A percentile compares a stretch with the other conserved stretches of the same genome.
Conservation (phyloP, 2,888 invertebrate genomes). For the Drosophila longiperda region DNA sequence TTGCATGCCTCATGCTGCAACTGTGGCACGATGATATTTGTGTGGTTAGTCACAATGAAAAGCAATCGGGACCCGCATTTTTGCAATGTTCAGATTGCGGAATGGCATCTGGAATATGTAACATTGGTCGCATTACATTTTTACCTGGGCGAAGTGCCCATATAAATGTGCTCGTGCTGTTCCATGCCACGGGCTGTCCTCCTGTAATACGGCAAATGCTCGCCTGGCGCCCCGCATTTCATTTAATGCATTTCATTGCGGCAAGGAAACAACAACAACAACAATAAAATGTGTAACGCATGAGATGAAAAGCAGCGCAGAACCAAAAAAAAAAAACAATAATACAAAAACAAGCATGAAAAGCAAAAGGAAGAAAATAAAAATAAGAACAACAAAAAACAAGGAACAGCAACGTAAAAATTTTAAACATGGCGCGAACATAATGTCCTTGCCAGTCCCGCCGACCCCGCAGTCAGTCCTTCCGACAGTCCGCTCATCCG, state of each 20-base stretch:
- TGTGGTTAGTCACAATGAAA: conserved; percentile 19
- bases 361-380: conserved; percentile 35
- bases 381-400: conserved; percentile 53
- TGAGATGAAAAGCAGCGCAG: conserved; percentile 76
- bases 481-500: conserved; percentile 6
- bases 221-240: conserved; percentile 75
- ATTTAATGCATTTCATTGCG: conserved; percentile 73
- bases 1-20: not conserved
- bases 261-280: conserved; percentile 43
- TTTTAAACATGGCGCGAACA: conserved; percentile 84
- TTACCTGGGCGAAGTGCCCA: conserved; percentile 49
- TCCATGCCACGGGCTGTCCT: conserved; percentile 11
- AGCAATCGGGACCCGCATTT: conserved; percentile 18
- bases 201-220: conserved; percentile 17
- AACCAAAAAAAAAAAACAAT: conserved; percentile 34
- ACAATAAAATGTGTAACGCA: conserved; percentile 74
- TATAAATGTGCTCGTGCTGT: conserved; percentile 8
- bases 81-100: conserved; percentile 23
- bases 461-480: conserved; percentile 24
- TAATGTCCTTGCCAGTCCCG: conserved; percentile 80
- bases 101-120: conserved; percentile 57
- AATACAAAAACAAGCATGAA: conserved; percentile 36
- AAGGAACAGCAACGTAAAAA: conserved; percentile 55
- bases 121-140: conserved; percentile 49
- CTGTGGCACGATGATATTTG: conserved; percentile 1